phyloP scores from a whole-genome alignment of 2,113 vertebrate species.

The Tenebrosternarchus preto region DNA sequence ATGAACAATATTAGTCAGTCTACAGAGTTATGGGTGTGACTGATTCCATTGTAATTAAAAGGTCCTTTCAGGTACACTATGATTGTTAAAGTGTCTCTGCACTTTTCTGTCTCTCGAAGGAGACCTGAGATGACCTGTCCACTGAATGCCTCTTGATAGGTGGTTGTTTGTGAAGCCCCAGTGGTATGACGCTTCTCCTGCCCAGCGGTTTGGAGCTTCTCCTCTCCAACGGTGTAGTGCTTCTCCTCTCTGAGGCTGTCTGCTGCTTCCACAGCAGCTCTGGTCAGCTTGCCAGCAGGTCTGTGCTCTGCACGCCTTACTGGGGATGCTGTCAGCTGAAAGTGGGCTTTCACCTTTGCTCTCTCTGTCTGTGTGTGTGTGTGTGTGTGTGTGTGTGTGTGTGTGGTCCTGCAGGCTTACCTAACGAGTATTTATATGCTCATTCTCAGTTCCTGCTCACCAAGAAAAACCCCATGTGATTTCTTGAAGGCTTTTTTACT shows the following conservation, averaged over 20 bases:
- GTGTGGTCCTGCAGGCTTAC: slow-evolving; percentile 6
- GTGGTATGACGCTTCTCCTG: slow-evolving; percentile 66
- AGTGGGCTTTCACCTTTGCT: slow-evolving; percentile 53
- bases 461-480: background rate
- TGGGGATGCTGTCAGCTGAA: slow-evolving; percentile 60
- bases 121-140: slow-evolving; percentile 62
- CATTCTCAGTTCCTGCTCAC: slow-evolving; percentile 7
- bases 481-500: background rate
- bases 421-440: slow-evolving; percentile 24
- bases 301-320: slow-evolving; percentile 63
- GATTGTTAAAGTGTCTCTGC: background rate
- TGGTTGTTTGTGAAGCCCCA: slow-evolving; percentile 72
- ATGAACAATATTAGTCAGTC: background rate
- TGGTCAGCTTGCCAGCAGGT: slow-evolving; percentile 62
- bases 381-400: slow-evolving; percentile 28
- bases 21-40: slow-evolving; percentile 5
- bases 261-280: slow-evolving; percentile 61
- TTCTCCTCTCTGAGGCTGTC: slow-evolving; percentile 58
- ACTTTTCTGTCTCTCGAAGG: slow-evolving; percentile 3
- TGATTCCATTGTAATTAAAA: background rate
- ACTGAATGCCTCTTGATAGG: slow-evolving; percentile 69
- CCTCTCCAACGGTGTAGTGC: slow-evolving; percentile 68
- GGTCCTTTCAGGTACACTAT: background rate
- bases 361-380: background rate
- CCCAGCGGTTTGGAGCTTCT: slow-evolving; percentile 74